These are phyloP conservation scores for Arothron firmamentum DNA, from an alignment of 2,113 vertebrate species.

Conservation along the genomic window DNA sequence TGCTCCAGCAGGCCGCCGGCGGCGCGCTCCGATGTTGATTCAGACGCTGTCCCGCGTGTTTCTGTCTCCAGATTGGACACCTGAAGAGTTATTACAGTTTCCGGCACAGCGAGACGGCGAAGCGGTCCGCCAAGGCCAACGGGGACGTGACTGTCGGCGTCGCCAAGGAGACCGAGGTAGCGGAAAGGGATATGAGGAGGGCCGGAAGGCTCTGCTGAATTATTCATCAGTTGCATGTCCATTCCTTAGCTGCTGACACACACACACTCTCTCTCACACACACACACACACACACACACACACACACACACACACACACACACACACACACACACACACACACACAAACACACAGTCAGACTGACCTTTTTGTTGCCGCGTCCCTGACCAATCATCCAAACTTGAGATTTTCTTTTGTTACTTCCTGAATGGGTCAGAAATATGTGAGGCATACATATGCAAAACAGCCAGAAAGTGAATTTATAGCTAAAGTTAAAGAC, in stretches of 20 bases:
- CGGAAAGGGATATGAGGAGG: slow-evolving; percentile 80
- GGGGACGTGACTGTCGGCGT: slow-evolving; percentile 83
- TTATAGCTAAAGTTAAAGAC: too few relatives aligned
- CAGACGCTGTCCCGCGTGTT: slow-evolving; percentile 14
- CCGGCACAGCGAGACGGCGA: slow-evolving; percentile 82
- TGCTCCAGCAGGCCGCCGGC: slow-evolving; percentile 11
- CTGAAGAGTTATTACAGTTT: slow-evolving; percentile 89
- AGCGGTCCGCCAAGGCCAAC: slow-evolving; percentile 82
- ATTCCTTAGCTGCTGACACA: slow-evolving; percentile 15
- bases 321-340: not conserved
- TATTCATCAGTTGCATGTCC: slow-evolving; percentile 64
- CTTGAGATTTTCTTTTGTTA: too few relatives aligned
- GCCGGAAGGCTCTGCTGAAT: slow-evolving; percentile 52
- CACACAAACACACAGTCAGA: too few relatives aligned
- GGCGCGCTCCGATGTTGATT: slow-evolving; percentile 1
- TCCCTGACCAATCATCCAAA: too few relatives aligned
- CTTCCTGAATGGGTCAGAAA: too few relatives aligned
- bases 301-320: not conserved
- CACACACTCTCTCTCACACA: too few relatives aligned
- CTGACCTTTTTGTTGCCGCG: too few relatives aligned
- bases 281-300: not conserved
- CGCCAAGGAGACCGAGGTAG: slow-evolving; percentile 92
- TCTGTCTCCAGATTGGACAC: slow-evolving; percentile 81
- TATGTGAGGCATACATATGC: too few relatives aligned
- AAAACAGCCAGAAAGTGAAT: too few relatives aligned